Evolutionary conservation across 1,140 invertebrate genomes (phyloP), one percentile per base, ranked within the genome.

Genomic region (Tenebrio molitor): DNA sequence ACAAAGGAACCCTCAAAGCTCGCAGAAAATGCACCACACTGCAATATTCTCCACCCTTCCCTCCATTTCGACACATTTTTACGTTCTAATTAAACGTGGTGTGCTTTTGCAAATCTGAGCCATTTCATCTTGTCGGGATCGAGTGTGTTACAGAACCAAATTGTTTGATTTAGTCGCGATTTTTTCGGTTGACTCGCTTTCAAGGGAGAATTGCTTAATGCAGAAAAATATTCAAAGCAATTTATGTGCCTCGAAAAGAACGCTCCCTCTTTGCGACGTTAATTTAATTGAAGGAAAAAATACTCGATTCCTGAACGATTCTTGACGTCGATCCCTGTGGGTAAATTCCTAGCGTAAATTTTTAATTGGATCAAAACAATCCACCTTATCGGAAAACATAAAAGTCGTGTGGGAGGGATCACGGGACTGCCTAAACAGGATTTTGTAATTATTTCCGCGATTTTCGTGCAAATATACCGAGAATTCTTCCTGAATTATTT

Each of bases 191-290:
- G 4, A 12, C 36, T 39, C 12, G 36, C 5, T 39, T 3, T 12
- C 36, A 39, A 39, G 36, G 12, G 36, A 12, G 29, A 39, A 39
- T 39, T 39, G 6, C 36, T 39, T n/a, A 39, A 39, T 39, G 36
- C 36, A n/a, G 36, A 39, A 39, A 39, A 39, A 39, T 39, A 39
- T 39, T 39, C 36, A 39, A 29, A 12, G 36, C 36, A 39, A 39
- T 39, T n/a, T 39, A 12, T n/a, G 36, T n/a, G 2, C 12, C 12
- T 39, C n/a, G 25, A 39, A 39, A 12, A 7, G 36, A 39, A 12
- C 36, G 36, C 5, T 8, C 12, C 36, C n/a, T 29, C 36, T 39
- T 39, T 39, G 12, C 12, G 36, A 39, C 36, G 5, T 39, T 12
- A 12, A 39, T 39, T 39, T 39, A 39, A 39, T 39, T 39, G 36